Percentiles rank a stretch among this genome's conserved stretches.
phyloP scores from a whole-genome alignment of 2,113 vertebrate species.

The Neogale vison region DNA sequence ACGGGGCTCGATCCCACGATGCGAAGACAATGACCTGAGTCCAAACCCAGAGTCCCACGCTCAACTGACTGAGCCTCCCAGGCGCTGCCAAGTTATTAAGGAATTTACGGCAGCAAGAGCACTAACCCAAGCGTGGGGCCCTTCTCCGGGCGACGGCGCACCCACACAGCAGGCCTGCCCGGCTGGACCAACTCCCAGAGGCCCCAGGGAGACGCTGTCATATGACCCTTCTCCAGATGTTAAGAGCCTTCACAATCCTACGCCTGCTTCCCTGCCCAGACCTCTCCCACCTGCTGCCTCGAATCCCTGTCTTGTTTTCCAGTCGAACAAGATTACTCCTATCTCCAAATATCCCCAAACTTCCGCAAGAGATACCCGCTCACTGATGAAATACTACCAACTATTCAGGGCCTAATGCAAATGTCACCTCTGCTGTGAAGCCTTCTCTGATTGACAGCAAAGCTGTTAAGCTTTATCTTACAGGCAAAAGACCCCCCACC shows the following conservation, averaged over 20 bases:
- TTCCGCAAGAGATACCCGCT: neutral
- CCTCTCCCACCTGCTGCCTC: rapidly evolving
- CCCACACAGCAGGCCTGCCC: no score
- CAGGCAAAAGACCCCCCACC: neutral
- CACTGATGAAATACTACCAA: neutral
- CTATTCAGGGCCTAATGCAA: neutral
- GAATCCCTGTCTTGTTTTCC: neutral
- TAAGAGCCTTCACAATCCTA: no score
- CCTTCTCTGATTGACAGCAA: neutral
- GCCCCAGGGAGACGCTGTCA: rapidly evolving
- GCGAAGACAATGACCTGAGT: neutral
- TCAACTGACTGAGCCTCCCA: neutral
- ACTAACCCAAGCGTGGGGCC: no score
- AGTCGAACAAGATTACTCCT: neutral
- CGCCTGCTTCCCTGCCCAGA: no score
- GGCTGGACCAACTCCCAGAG: neutral
- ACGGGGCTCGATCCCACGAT: neutral
- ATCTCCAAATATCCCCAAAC: neutral
- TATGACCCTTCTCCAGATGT: neutral
- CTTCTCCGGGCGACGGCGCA: rapidly evolving
- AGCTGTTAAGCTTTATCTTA: neutral
- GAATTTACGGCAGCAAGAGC: neutral
- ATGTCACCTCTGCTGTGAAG: neutral
- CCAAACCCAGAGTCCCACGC: neutral
- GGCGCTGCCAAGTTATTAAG: neutral